phyloP scores from a whole-genome alignment of 2,797 vertebrate species.

The Tinamus major region DNA sequence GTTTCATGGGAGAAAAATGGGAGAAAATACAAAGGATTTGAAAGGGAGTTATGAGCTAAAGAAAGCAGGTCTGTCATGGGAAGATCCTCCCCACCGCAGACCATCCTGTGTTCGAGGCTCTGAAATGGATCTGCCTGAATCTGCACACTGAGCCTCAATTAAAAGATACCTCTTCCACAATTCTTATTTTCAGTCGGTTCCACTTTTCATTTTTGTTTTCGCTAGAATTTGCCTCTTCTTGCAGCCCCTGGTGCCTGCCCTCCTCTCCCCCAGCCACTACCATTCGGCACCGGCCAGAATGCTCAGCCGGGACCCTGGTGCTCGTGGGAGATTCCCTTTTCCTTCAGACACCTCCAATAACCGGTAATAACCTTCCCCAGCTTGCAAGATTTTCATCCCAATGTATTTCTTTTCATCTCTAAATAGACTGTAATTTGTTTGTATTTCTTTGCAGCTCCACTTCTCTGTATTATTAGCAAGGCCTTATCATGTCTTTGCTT shows the following conservation, averaged over 20 bases:
- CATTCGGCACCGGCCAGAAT: not conserved
- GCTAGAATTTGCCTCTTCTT: not conserved
- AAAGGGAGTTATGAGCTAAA: not conserved
- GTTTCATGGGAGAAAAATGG: rapidly evolving
- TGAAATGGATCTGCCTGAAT: not conserved
- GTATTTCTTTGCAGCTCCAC: not conserved
- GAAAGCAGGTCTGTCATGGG: rapidly evolving
- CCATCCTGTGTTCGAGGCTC: not conserved
- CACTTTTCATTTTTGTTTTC: not conserved
- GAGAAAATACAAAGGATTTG: rapidly evolving
- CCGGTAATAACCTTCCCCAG: not conserved
- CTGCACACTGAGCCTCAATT: not conserved
- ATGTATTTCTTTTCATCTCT: not conserved
- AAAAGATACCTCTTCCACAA: not conserved
- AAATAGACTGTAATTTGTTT: not conserved
- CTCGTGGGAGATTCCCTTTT: not conserved
- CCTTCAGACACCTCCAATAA: not conserved
- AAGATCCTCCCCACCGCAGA: no score
- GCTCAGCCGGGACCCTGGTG: not conserved
- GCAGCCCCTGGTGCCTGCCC: not conserved
- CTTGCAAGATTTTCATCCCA: not conserved
- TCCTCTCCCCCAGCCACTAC: not conserved
- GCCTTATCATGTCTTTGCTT: not conserved
- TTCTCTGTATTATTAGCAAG: not conserved
- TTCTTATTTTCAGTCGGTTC: not conserved